Evolutionary conservation across 2,888 invertebrate genomes (phyloP).

Genomic region (Sthenelais limicola): DNA sequence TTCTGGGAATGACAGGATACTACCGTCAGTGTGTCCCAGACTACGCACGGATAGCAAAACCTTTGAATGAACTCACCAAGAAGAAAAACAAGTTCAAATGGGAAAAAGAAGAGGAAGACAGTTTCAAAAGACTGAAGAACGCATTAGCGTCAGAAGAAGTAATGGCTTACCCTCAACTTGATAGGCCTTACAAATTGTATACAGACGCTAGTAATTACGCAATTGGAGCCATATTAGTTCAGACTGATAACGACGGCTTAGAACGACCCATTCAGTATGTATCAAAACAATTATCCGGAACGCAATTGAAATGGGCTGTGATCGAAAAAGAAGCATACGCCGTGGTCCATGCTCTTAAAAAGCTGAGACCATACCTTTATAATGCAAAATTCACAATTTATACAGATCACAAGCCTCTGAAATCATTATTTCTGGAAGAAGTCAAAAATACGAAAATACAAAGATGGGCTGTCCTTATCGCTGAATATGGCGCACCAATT

Average conservation of each 20-base stretch:
- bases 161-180: constrained; percentile 5
- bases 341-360: constrained; percentile 22
- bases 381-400: constrained; percentile 20
- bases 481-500: constrained; percentile 28
- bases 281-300: neutral
- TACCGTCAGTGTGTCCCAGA: constrained; percentile 32
- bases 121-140: constrained; percentile 17
- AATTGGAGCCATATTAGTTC: constrained; percentile 26
- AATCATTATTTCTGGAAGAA: constrained; percentile 29
- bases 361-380: constrained; percentile 32
- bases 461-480: constrained; percentile 25
- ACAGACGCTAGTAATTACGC: constrained; percentile 18
- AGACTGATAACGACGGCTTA: constrained; percentile 16
- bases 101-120: neutral
- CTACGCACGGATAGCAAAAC: constrained; percentile 35
- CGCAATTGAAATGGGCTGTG: constrained; percentile 5
- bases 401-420: constrained; percentile 36
- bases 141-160: constrained; percentile 10
- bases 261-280: constrained; percentile 30
- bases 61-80: constrained; percentile 11
- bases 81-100: constrained; percentile 11
- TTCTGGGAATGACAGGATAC: constrained; percentile 40
- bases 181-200: constrained; percentile 22
- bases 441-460: constrained; percentile 23
- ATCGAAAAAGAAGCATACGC: constrained; percentile 36